phyloP scores from a whole-genome alignment of 2,888 invertebrate species.

The Tetropium fuscum region DNA sequence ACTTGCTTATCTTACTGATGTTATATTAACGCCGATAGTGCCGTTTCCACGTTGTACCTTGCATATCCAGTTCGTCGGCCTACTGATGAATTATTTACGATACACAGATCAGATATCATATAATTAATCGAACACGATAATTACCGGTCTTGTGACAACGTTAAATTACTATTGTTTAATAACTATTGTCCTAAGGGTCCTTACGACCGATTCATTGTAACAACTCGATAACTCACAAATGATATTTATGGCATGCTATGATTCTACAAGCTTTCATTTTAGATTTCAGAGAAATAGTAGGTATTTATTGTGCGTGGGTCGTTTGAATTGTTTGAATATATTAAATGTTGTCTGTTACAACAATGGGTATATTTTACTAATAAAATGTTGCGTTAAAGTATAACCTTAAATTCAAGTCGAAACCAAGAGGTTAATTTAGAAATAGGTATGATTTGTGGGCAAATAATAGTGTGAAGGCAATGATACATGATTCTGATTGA shows the following conservation, averaged over 20 bases:
- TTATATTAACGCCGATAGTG: conserved; percentile 34
- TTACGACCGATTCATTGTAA: conserved; percentile 25
- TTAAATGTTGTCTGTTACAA: conserved; percentile 6
- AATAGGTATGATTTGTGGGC: too few species aligned
- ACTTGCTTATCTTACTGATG: conserved; percentile 28
- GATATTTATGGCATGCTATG: conserved; percentile 27
- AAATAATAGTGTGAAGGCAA: too few species aligned
- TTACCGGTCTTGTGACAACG: conserved; percentile 58
- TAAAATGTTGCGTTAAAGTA: too few species aligned
- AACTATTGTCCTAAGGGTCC: conserved; percentile 36
- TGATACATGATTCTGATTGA: too few species aligned
- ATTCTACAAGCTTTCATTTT: conserved; percentile 31
- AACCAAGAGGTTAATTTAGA: too few species aligned
- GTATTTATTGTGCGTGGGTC: conserved; percentile 23
- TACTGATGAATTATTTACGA: conserved; percentile 26
- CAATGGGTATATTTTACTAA: background rate
- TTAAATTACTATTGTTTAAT: conserved; percentile 60
- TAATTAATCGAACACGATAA: conserved; percentile 62
- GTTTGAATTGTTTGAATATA: conserved; percentile 3
- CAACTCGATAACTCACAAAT: conserved; percentile 23
- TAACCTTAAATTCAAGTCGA: too few species aligned
- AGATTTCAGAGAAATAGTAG: conserved; percentile 20
- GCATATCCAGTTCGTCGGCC: conserved; percentile 20
- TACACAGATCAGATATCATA: conserved; percentile 41
- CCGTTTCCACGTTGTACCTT: conserved; percentile 25